Base-by-base conservation (phyloP, 2,888 invertebrate species). In the Panopea generosa region DNA sequence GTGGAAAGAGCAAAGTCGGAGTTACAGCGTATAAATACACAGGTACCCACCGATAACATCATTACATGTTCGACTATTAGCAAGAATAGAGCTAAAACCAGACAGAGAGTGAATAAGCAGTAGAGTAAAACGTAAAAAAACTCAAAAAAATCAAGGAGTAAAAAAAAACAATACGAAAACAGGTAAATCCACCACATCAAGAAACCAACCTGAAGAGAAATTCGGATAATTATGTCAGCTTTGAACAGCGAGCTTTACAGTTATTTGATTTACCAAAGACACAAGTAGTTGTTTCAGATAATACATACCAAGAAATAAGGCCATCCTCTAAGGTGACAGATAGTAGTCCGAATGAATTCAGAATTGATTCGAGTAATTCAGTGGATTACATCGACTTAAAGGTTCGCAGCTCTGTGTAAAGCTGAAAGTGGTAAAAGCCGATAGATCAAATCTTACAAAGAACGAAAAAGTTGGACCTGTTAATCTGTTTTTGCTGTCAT, bases 261-360 rank as follows among this genome's bases (percentile, higher is more conserved):
- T 50, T 74, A 38, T 77, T 77, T 45, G 53, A 59, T 16, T 40
- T 73, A 18, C 77, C 74, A 14, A 69, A 61, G 20, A 69, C 70
- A 38, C 70, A 73, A 38, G 69, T n/a, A n/a, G n/a, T n/a, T n/a
- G n/a, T 77, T 6, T 59, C 62, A n/a, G 60, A 66, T n/a, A 59
- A 70, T 7, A 63, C 65, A 24, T 73, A 67, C 50, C 68, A 77
- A 69, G 69, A 77, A 57, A 53, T 73, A 20, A 33, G 66, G 62
- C 65, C 70, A 14, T 68, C 59, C 16, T 73, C 77, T 38, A 71
- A 77, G 22, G 38, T 70, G n/a, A n/a, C n/a, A n/a, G n/a, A n/a
- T n/a, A n/a, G n/a, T n/a, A n/a, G n/a, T n/a, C n/a, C n/a, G n/a
- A 62, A 52, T 38, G 63, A 62, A 33, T 52, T 62, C 29, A 50